Evolutionary conservation across 1,140 invertebrate species (phyloP).

Genomic region (Lasioglossum albipes): DNA sequence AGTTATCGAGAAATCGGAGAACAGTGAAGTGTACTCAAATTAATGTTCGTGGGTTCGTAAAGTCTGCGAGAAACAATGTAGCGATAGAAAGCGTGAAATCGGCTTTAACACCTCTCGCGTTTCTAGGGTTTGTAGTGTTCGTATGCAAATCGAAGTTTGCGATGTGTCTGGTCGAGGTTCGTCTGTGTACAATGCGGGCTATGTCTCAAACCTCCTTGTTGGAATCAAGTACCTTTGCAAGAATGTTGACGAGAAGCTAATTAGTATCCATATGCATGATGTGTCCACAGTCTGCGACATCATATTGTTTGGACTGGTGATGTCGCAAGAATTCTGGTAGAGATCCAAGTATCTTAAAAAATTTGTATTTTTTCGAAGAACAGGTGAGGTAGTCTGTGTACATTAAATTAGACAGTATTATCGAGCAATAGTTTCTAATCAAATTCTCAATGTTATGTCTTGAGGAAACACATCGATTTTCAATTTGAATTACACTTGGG

Average conservation of each 20-base stretch:
- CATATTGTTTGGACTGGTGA: too few relatives aligned
- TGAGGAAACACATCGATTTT: too few relatives aligned
- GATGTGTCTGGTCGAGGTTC: background rate
- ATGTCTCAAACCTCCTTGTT: background rate
- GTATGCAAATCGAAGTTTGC: constrained; percentile 13
- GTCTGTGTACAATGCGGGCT: background rate
- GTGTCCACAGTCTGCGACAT: too few relatives aligned
- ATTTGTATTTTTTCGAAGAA: too few relatives aligned
- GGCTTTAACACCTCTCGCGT: background rate
- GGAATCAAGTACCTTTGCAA: background rate
- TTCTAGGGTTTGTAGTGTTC: background rate
- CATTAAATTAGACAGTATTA: too few relatives aligned
- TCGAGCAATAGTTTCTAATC: too few relatives aligned
- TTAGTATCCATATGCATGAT: background rate
- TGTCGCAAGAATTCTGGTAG: too few relatives aligned
- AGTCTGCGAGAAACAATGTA: background rate
- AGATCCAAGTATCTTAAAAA: too few relatives aligned
- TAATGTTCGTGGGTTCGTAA: background rate
- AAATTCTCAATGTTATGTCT: too few relatives aligned
- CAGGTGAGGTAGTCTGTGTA: too few relatives aligned
- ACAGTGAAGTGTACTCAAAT: constrained; percentile 3
- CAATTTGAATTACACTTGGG: too few relatives aligned
- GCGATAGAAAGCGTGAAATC: background rate
- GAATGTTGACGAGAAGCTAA: background rate
- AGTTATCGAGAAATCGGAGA: constrained; percentile 3